Percentiles rank a stretch among this genome's conserved stretches.
Conservation (phyloP, 2,888 invertebrate genomes). For the Archips crataeganus region DNA sequence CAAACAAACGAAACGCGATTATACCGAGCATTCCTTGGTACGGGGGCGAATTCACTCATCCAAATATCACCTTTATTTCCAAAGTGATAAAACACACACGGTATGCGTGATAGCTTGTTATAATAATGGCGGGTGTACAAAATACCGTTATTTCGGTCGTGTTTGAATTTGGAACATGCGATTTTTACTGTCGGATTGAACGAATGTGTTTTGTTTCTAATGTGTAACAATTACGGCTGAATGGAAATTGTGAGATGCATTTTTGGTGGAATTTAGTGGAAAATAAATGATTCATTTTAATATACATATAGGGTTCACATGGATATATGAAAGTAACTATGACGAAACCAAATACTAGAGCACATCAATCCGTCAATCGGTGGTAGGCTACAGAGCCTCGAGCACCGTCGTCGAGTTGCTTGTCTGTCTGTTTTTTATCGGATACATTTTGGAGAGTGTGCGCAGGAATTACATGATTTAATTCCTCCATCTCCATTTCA, state of each 20-base stretch:
- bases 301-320: too few species aligned
- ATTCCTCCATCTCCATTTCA: too few species aligned
- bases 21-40: constrained; percentile 53
- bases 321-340: too few species aligned
- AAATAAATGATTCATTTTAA: not conserved
- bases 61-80: not conserved
- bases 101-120: constrained; percentile 57
- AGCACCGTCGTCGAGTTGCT: too few species aligned
- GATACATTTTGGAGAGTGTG: too few species aligned
- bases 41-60: constrained; percentile 22
- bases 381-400: too few species aligned
- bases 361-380: not conserved
- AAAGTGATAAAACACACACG: not conserved
- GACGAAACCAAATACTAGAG: too few species aligned
- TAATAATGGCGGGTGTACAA: constrained; percentile 63
- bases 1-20: constrained; percentile 56
- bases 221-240: constrained; percentile 35
- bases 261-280: constrained; percentile 3
- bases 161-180: constrained; percentile 59
- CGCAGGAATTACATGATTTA: too few species aligned
- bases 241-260: constrained; percentile 35
- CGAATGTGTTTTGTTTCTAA: constrained; percentile 32
- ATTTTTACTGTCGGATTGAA: constrained; percentile 60
- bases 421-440: too few species aligned
- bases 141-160: constrained; percentile 67